phyloP scores from a whole-genome alignment of 2,113 vertebrate species.

The Seriola dumerili region DNA sequence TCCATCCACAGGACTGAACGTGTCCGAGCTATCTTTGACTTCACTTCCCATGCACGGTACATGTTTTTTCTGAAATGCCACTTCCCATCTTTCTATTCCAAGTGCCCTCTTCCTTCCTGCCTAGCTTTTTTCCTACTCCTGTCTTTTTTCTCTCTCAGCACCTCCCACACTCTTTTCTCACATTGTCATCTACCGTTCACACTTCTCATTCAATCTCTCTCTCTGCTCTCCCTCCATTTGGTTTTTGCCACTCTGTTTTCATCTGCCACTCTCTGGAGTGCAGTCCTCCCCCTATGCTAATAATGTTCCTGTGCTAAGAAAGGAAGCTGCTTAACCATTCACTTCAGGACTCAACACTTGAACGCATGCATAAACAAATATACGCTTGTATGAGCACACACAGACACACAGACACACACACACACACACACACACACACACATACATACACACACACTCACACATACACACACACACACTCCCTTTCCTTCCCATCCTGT shows the following conservation, averaged over 20 bases:
- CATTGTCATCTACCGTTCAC: conserved; percentile 51
- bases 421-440: not conserved
- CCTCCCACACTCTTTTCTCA: conserved; percentile 65
- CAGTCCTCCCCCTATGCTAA: conserved; percentile 77
- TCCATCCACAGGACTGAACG: conserved; percentile 26
- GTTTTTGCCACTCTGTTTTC: conserved; percentile 34
- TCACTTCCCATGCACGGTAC: conserved; percentile 39
- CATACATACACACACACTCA: conserved; percentile 3
- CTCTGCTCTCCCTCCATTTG: conserved; percentile 25
- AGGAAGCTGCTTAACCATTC: conserved; percentile 80
- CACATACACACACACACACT: not conserved
- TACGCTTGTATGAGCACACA: not conserved
- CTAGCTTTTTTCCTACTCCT: not conserved
- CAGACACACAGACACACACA: conserved; percentile 21
- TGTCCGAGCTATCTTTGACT: conserved; percentile 63
- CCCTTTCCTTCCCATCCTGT: not conserved
- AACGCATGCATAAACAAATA: conserved; percentile 32
- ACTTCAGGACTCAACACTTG: conserved; percentile 61
- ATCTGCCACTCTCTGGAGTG: conserved; percentile 52
- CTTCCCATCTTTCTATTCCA: conserved; percentile 22
- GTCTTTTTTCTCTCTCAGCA: conserved; percentile 12
- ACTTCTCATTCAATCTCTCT: conserved; percentile 5
- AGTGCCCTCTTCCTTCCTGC: conserved; percentile 9
- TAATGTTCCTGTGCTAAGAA: conserved; percentile 74
- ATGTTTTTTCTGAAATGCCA: conserved; percentile 54